Evolutionary conservation across 2,888 invertebrate genomes (phyloP).

Genomic region (Sussaba pulchella): DNA sequence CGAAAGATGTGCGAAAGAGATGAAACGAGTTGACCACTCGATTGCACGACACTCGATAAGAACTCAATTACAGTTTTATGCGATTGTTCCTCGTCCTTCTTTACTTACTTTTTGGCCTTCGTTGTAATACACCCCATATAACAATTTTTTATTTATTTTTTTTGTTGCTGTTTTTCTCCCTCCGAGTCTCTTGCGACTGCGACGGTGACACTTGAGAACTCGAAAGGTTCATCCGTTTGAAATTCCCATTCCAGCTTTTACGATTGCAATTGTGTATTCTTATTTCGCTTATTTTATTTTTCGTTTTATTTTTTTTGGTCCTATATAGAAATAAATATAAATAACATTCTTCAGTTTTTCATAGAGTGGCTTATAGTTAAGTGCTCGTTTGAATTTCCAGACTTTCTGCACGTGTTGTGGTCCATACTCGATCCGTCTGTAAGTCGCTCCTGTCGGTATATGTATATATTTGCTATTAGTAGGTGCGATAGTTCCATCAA

Average conservation of each 20-base stretch:
- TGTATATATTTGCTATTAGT: conserved; percentile 37
- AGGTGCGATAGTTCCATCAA: conserved; percentile 35
- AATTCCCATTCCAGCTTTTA: conserved; percentile 33
- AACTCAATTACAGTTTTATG: conserved; percentile 78
- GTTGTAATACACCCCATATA: conserved; percentile 9
- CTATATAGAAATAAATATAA: too few relatives aligned
- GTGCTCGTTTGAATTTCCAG: conserved; percentile 31
- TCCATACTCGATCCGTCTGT: conserved; percentile 16
- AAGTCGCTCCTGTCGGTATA: conserved; percentile 31
- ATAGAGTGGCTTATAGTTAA: too few relatives aligned
- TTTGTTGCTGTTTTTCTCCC: conserved; percentile 18
- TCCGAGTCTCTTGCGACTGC: conserved; percentile 48
- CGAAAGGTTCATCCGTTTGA: conserved; percentile 28
- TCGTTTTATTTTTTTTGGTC: conserved; percentile 23
- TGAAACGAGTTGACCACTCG: conserved; percentile 78
- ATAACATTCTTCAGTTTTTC: too few relatives aligned
- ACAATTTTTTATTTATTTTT: conserved; percentile 36
- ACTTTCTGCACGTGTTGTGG: conserved; percentile 6
- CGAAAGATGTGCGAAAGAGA: conserved; percentile 74
- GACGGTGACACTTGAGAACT: conserved; percentile 3
- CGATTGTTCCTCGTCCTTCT: conserved; percentile 69
- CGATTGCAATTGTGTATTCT: conserved; percentile 47
- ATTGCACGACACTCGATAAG: conserved; percentile 75
- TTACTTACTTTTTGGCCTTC: background rate
- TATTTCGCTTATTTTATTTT: conserved; percentile 12